phyloP scores from a whole-genome alignment of 2,113 vertebrate genomes.

The Malurus melanocephalus region DNA sequence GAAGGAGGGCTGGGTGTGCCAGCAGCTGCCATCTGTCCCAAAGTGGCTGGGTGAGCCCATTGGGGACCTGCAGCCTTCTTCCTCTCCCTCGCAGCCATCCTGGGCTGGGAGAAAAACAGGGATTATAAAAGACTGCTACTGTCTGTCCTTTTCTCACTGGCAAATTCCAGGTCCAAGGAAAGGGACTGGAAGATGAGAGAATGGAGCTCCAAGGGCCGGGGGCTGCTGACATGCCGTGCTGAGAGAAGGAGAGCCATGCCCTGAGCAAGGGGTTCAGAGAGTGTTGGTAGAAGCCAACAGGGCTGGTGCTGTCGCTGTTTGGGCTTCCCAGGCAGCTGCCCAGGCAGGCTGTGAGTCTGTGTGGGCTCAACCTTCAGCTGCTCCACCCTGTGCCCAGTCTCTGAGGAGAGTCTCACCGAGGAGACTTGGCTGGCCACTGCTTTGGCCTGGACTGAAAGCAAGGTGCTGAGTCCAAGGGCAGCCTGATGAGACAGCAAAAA shows the following conservation, averaged over 20 bases:
- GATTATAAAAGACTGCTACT: not conserved
- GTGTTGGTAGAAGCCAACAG: not conserved
- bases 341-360: not conserved
- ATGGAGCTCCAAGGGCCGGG: not conserved
- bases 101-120: not conserved
- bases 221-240: not conserved
- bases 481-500: not conserved
- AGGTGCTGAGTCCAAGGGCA: not conserved
- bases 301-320: not conserved
- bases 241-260: not conserved
- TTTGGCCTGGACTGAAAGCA: not conserved
- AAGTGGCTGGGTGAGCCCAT: rapidly evolving
- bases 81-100: not conserved
- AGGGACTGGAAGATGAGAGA: not conserved
- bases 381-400: not conserved
- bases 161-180: rapidly evolving
- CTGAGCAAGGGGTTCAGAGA: rapidly evolving
- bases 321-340: not conserved
- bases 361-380: not conserved
- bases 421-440: not conserved
- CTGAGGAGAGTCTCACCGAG: rapidly evolving
- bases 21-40: not conserved
- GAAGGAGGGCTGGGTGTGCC: not conserved
- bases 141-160: not conserved
- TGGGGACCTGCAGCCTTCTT: not conserved